Evolutionary conservation across 2,888 invertebrate genomes (phyloP).

Genomic region (Noctua fimbriata): DNA sequence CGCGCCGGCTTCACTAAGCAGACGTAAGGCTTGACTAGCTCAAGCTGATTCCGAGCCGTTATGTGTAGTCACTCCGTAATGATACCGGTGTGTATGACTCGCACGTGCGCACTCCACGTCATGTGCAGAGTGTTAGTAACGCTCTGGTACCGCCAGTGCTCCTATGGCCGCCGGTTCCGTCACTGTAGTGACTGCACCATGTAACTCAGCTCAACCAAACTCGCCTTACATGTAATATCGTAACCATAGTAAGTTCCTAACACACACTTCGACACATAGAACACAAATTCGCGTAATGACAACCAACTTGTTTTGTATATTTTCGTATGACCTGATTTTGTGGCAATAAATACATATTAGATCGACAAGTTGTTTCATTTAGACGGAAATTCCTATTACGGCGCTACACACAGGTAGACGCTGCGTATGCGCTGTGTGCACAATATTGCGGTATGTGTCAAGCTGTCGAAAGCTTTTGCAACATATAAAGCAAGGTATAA

Average conservation of each 20-base stretch:
- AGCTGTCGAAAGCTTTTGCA: no score
- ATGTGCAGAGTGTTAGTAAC: neutral
- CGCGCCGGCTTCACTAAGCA: neutral
- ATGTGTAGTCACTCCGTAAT: neutral
- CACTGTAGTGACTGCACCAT: neutral
- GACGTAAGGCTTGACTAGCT: neutral
- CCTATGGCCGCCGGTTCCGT: neutral
- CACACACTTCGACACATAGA: conserved; percentile 13
- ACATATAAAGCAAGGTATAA: no score
- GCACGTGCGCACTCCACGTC: neutral
- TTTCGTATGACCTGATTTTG: conserved; percentile 49
- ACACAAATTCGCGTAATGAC: conserved; percentile 11
- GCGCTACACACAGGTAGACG: neutral
- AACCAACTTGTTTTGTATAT: conserved; percentile 47
- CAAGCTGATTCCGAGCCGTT: neutral
- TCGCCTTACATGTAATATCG: neutral
- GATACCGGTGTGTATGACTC: neutral
- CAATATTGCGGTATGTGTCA: no score
- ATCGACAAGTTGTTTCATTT: conserved; percentile 37
- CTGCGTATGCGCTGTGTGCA: neutral
- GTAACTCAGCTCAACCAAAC: neutral
- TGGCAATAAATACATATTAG: conserved; percentile 53
- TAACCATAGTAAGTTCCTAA: conserved; percentile 1
- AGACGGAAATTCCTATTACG: neutral
- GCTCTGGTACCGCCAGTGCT: neutral